Conservation (phyloP, 2,888 invertebrate genomes). For the Tinea trinotella region DNA sequence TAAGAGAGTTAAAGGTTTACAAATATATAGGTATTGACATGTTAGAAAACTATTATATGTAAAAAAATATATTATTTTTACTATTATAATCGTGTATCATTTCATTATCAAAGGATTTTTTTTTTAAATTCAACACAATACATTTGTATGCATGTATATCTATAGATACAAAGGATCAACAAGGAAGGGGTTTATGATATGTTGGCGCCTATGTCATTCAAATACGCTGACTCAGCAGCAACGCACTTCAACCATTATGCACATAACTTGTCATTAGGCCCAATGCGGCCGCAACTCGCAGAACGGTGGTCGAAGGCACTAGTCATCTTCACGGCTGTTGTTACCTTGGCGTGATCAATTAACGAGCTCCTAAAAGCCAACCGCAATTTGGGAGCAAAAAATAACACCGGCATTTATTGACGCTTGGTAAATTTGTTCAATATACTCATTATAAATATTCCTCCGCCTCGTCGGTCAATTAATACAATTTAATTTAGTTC, state of each 20-base stretch:
- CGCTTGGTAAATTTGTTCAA: not conserved
- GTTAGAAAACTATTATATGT: no score
- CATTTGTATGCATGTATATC: no score
- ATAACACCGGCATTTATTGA: not conserved
- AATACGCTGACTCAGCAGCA: conserved; percentile 56
- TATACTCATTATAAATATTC: not conserved
- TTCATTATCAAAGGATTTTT: no score
- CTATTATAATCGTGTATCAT: no score
- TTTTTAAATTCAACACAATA: no score
- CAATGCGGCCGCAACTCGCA: conserved; percentile 50
- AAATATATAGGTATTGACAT: no score
- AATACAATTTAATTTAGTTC: not conserved
- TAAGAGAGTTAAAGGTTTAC: no score
- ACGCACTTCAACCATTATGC: conserved; percentile 48
- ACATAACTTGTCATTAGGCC: conserved; percentile 51
- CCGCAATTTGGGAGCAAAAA: conserved; percentile 42
- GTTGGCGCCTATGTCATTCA: conserved; percentile 2
- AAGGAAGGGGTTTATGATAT: not conserved
- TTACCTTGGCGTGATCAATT: conserved; percentile 45
- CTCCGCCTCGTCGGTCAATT: not conserved
- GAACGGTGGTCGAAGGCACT: conserved; percentile 42
- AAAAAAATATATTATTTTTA: no score
- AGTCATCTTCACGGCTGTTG: conserved; percentile 42
- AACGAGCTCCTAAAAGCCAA: conserved; percentile 35
- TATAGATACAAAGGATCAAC: no score